These are phyloP conservation scores for Acanthornis magna DNA, from an alignment of 2,797 vertebrate genomes.

Conservation along the genomic window DNA sequence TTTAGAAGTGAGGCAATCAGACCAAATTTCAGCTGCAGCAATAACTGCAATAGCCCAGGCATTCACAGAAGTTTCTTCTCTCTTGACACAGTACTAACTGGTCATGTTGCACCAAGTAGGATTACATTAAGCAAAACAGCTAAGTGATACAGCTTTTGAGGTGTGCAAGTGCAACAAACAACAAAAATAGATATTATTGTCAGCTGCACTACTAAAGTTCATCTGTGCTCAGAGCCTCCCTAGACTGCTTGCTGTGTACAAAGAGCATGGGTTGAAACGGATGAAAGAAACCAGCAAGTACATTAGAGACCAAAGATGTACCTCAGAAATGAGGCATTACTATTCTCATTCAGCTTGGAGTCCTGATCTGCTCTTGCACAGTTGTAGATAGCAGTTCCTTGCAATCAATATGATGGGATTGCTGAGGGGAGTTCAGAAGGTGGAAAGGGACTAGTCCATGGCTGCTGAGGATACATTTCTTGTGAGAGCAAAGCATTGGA, in stretches of 20 bases:
- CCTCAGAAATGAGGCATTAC: not conserved
- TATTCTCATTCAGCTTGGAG: not conserved
- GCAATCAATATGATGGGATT: not conserved
- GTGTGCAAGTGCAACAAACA: not conserved
- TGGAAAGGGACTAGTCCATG: not conserved
- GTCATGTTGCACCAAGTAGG: not conserved
- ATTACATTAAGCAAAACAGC: not conserved
- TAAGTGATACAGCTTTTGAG: not conserved
- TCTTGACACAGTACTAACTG: not conserved
- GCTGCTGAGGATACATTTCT: accelerated
- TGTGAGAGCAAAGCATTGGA: not conserved
- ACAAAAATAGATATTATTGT: not conserved
- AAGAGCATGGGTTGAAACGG: not conserved
- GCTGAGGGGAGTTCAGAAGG: not conserved
- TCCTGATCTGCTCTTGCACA: not conserved
- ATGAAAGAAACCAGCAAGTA: not conserved
- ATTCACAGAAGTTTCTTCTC: not conserved
- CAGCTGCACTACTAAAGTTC: not conserved
- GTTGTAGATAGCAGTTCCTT: not conserved
- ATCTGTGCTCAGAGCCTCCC: not conserved
- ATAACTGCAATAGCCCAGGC: not conserved
- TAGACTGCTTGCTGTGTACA: not conserved
- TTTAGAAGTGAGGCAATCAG: not conserved
- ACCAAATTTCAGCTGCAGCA: not conserved
- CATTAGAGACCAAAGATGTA: not conserved